Evolutionary conservation across 2,797 vertebrate species (phyloP).

Genomic region (Lithobates sylvaticus): DNA sequence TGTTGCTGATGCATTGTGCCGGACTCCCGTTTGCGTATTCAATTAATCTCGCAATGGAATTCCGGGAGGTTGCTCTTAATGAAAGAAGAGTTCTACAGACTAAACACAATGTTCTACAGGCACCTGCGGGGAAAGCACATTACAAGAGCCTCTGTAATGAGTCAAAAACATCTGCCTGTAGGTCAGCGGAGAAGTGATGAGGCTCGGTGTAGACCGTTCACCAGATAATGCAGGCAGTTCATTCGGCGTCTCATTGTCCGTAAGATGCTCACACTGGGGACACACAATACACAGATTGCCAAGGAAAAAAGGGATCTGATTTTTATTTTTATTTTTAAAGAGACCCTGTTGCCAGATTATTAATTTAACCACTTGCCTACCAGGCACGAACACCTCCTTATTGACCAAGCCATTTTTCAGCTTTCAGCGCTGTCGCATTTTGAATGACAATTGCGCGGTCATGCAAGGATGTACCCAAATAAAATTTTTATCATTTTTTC

Average conservation of each 20-base stretch:
- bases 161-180: slow-evolving; percentile 18
- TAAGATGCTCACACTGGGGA: background rate
- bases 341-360: too few relatives aligned
- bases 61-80: background rate
- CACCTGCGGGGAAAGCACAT: background rate
- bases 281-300: background rate
- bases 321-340: too few relatives aligned
- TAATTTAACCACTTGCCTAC: too few relatives aligned
- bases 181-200: slow-evolving; percentile 5
- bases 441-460: too few relatives aligned
- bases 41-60: background rate
- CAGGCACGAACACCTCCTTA: too few relatives aligned
- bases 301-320: background rate
- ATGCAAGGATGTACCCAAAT: too few relatives aligned
- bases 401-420: too few relatives aligned
- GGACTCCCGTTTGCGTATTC: background rate
- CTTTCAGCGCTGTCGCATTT: too few relatives aligned
- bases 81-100: slow-evolving; percentile 4
- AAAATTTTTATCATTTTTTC: too few relatives aligned
- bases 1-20: background rate
- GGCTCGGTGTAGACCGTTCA: background rate
- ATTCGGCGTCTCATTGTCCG: slow-evolving; percentile 1
- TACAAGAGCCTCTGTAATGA: background rate
- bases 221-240: background rate
- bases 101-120: background rate